Conservation (phyloP, 2,888 invertebrate species). For the Diarsia rubi region DNA sequence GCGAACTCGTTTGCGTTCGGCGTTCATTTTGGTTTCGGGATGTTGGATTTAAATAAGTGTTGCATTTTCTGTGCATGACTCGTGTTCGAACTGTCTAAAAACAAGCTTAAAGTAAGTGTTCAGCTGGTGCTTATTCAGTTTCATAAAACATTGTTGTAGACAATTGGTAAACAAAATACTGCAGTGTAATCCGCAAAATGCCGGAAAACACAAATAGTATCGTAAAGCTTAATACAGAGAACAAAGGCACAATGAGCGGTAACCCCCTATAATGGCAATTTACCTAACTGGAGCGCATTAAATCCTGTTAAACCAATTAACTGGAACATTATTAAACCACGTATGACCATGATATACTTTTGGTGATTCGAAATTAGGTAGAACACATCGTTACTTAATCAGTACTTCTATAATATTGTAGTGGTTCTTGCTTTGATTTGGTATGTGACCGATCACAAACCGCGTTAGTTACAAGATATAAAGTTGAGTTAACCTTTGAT, state of each 20-base stretch:
- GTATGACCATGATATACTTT: constrained; percentile 1
- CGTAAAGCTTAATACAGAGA: background rate
- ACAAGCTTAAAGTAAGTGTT: background rate
- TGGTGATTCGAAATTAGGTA: background rate
- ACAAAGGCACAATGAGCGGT: constrained; percentile 2
- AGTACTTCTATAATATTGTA: constrained; percentile 27
- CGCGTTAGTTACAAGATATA: constrained; percentile 1
- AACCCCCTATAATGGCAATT: background rate
- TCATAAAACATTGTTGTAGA: background rate
- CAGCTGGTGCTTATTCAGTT: background rate
- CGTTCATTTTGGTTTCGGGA: background rate
- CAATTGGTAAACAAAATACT: background rate
- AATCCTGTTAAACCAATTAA: constrained; percentile 22
- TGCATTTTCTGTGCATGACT: background rate
- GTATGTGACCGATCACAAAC: constrained; percentile 49
- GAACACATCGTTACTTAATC: constrained; percentile 23
- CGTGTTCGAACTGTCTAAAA: background rate
- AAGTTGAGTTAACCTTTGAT: constrained; percentile 3
- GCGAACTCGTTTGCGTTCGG: background rate
- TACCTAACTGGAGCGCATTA: constrained; percentile 7
- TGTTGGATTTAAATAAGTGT: background rate
- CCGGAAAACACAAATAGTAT: background rate
- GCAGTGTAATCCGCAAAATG: background rate
- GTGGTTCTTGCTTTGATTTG: background rate
- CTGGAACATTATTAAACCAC: constrained; percentile 13